Percentiles rank a stretch among this genome's conserved stretches.
These are phyloP conservation scores for Tragopan temminckii DNA, from an alignment of 2,797 vertebrate species.

Conservation along the genomic window DNA sequence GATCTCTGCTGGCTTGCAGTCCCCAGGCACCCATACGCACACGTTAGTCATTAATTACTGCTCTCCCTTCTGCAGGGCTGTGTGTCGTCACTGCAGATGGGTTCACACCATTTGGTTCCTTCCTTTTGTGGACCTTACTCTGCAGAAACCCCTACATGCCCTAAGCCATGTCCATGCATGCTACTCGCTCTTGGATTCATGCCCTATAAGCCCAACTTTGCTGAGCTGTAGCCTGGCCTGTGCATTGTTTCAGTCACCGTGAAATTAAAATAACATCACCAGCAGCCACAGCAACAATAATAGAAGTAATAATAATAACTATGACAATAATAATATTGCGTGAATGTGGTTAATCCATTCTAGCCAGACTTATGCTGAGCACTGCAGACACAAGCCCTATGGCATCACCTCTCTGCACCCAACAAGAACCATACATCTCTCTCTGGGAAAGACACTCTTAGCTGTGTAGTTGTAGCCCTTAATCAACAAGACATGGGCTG, in stretches of 20 bases:
- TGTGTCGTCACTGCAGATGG: background rate
- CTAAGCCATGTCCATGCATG: rapidly evolving
- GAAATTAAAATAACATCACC: background rate
- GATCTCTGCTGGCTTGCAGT: background rate
- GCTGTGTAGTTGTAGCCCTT: background rate
- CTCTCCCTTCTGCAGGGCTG: rapidly evolving
- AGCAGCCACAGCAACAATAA: background rate
- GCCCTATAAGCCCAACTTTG: rapidly evolving
- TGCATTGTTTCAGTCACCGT: background rate
- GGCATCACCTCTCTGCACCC: background rate
- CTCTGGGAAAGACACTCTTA: background rate
- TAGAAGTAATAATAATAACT: background rate
- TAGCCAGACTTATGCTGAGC: background rate
- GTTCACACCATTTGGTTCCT: background rate
- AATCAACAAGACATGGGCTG: background rate
- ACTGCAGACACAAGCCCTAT: background rate
- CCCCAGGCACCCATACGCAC: rapidly evolving
- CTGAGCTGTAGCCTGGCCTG: background rate
- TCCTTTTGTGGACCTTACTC: rapidly evolving
- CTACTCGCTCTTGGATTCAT: background rate
- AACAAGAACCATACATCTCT: background rate
- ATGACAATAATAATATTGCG: too few species aligned
- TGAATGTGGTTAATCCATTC: background rate
- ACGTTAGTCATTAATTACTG: background rate
- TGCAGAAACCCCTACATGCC: background rate